Evolutionary conservation across 2,888 invertebrate species (phyloP).

Genomic region (Ormyrus pomaceus): DNA sequence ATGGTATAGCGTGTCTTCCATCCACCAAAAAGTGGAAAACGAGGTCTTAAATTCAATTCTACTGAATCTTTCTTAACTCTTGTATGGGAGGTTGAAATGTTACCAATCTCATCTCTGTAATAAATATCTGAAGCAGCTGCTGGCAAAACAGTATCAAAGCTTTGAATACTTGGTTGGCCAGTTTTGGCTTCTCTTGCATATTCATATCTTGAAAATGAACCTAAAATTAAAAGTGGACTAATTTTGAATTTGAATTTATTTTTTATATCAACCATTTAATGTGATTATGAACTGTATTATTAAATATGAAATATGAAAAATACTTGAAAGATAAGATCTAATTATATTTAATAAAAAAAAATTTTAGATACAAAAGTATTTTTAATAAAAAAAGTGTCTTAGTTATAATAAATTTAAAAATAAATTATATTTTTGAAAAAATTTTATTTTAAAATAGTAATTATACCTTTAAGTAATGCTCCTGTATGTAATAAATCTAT

Average conservation of each 20-base stretch:
- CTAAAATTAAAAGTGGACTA: slow-evolving; percentile 68
- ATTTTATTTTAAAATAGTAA: not conserved
- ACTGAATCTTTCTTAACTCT: slow-evolving; percentile 92
- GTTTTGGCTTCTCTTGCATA: slow-evolving; percentile 95
- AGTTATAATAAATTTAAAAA: too few species aligned
- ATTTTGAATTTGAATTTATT: not conserved
- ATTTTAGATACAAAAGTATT: too few species aligned
- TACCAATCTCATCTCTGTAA: slow-evolving; percentile 98
- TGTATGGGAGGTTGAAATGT: slow-evolving; percentile 98
- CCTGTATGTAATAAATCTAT: slow-evolving; percentile 95
- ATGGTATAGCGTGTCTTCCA: slow-evolving; percentile 98
- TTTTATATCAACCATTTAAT: not conserved
- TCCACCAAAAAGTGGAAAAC: slow-evolving; percentile 98
- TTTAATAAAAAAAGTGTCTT: too few species aligned
- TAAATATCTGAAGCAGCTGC: slow-evolving; percentile 97
- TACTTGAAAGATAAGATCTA: too few species aligned
- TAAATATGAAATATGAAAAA: not conserved
- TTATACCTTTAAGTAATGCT: slow-evolving; percentile 84
- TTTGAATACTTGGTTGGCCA: slow-evolving; percentile 91
- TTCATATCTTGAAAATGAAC: slow-evolving; percentile 97
- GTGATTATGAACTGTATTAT: not conserved
- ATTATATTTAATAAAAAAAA: too few species aligned
- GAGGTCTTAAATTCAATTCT: slow-evolving; percentile 95
- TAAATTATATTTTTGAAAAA: too few species aligned
- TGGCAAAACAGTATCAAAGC: slow-evolving; percentile 90